A percentile compares a stretch with the other conserved stretches of the same genome.
Evolutionary conservation across 1,140 invertebrate species (phyloP).

Genomic region (Trichoplusia ni): DNA sequence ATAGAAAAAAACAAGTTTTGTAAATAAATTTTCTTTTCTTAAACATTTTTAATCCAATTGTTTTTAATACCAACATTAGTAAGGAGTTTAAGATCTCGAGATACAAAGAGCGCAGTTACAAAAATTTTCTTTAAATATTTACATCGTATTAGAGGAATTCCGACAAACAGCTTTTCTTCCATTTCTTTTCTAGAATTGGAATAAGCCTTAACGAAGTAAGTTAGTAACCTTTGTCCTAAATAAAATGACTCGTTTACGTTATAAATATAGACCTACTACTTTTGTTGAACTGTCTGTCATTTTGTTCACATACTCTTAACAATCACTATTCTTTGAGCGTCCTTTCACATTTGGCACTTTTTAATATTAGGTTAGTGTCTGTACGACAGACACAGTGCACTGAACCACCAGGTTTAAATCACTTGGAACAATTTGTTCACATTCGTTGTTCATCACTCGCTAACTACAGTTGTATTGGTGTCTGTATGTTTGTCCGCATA

Average conservation of each 20-base stretch:
- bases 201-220: conserved; percentile 10
- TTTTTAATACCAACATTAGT: too few species aligned
- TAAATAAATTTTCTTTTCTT: too few species aligned
- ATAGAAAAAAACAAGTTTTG: too few species aligned
- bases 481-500: conserved; percentile 51
- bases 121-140: conserved; percentile 17
- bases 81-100: not conserved
- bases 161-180: conserved; percentile 8
- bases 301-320: not conserved
- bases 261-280: too few species aligned
- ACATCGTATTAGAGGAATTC: not conserved
- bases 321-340: not conserved
- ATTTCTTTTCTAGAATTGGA: conserved; percentile 14
- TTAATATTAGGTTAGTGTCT: too few species aligned
- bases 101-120: not conserved
- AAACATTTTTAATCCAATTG: too few species aligned
- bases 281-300: too few species aligned
- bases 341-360: not conserved
- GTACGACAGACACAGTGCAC: not conserved
- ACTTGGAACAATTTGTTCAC: not conserved
- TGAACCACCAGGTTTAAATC: not conserved
- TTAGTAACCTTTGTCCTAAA: not conserved
- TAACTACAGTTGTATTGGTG: not conserved
- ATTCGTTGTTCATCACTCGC: not conserved
- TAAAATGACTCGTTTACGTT: not conserved